phyloP scores from a whole-genome alignment of 2,797 vertebrate genomes.

The Sandelia bainsii region DNA sequence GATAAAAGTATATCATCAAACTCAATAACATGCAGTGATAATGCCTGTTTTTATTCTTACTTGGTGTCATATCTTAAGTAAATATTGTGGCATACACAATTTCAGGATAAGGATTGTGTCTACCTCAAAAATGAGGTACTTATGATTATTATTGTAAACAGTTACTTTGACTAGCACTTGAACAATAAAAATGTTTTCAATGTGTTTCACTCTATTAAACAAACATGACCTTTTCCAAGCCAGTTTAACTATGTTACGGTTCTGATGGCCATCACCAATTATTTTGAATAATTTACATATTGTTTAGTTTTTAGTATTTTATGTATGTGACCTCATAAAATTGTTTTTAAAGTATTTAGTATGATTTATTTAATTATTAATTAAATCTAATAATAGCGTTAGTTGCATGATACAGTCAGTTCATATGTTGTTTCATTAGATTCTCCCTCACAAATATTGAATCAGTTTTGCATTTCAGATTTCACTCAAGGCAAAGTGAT shows the following conservation, averaged over 20 bases:
- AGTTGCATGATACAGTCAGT: too few species aligned
- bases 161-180: neutral
- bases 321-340: too few species aligned
- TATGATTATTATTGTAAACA: conserved; percentile 6
- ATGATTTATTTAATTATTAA: too few species aligned
- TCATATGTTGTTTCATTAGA: too few species aligned
- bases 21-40: neutral
- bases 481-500: too few species aligned
- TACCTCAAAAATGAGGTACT: conserved; percentile 26
- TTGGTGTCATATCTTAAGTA: neutral
- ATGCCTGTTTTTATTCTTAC: neutral
- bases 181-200: conserved; percentile 15
- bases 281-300: too few species aligned
- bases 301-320: too few species aligned
- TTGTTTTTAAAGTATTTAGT: too few species aligned
- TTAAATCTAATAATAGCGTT: too few species aligned
- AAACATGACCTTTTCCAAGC: neutral
- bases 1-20: conserved; percentile 3
- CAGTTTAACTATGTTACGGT: neutral
- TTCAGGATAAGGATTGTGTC: neutral
- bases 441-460: too few species aligned
- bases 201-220: neutral
- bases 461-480: neutral
- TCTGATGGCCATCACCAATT: too few species aligned
- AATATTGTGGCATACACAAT: neutral